A percentile compares a stretch with the other conserved stretches of the same genome.
These are phyloP conservation scores for Pachyramphus minor DNA, from an alignment of 2,113 vertebrate species.

Conservation along the genomic window DNA sequence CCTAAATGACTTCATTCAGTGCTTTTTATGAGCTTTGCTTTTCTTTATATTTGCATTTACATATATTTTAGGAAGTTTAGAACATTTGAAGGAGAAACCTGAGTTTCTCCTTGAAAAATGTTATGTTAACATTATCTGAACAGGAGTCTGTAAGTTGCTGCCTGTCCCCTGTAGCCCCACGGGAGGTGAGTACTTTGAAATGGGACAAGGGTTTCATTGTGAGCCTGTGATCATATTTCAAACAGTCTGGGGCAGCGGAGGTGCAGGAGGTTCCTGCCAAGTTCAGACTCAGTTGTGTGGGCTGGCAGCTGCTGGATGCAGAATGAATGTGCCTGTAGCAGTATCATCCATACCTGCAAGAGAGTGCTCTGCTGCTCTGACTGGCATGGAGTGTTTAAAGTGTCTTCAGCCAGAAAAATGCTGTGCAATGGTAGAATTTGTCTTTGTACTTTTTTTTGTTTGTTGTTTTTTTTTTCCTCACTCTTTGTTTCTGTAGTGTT, in stretches of 20 bases:
- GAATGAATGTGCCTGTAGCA: fast-evolving
- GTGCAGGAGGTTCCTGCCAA: not conserved
- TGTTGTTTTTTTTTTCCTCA: not conserved
- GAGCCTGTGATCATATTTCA: not conserved
- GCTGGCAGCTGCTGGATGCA: not conserved
- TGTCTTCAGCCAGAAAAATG: not conserved
- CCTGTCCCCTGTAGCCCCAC: not conserved
- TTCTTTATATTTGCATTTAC: not conserved
- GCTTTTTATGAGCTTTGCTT: not conserved
- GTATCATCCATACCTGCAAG: not conserved
- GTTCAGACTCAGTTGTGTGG: not conserved
- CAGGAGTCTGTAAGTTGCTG: not conserved
- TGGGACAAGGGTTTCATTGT: not conserved
- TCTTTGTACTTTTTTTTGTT: not conserved
- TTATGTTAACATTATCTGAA: not conserved
- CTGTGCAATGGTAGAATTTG: not conserved
- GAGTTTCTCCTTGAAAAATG: not conserved
- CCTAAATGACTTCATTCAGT: not conserved
- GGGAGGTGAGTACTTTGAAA: not conserved
- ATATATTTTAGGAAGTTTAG: not conserved
- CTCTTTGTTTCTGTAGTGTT: not conserved
- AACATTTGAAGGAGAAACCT: not conserved
- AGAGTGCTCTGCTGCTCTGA: not conserved
- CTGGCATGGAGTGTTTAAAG: not conserved
- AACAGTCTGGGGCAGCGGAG: not conserved